Evolutionary conservation across 2,113 vertebrate genomes (phyloP).

Genomic region (Anhinga rufa): DNA sequence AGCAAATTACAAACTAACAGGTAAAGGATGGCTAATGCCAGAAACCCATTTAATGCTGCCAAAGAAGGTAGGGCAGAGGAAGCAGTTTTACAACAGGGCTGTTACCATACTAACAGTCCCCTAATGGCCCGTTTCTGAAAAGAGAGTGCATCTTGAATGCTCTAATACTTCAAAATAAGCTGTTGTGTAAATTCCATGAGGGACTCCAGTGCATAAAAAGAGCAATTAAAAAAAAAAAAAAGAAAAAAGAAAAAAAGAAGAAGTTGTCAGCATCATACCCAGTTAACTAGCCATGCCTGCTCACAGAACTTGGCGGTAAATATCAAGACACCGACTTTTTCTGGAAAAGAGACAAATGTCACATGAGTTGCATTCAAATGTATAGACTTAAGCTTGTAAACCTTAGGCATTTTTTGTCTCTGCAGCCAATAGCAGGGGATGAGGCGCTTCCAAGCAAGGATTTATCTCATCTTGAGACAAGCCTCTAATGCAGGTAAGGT

Average conservation of each 20-base stretch:
- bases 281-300: not conserved
- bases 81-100: not conserved
- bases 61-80: not conserved
- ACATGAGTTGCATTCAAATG: not conserved
- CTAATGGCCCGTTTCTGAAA: not conserved
- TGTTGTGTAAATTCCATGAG: not conserved
- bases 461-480: not conserved
- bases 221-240: not conserved
- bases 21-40: not conserved
- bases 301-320: not conserved
- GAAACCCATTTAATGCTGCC: not conserved
- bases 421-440: not conserved
- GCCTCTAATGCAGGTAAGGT: not conserved
- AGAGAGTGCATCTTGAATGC: not conserved
- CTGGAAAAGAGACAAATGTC: not conserved
- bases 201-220: not conserved
- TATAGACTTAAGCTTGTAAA: not conserved
- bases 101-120: rapidly evolving
- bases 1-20: not conserved
- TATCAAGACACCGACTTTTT: not conserved
- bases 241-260: not conserved
- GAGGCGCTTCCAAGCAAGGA: not conserved
- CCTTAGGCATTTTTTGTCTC: not conserved
- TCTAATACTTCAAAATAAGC: not conserved
- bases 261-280: not conserved